Conservation (phyloP, 2,797 vertebrate species). For the Falco naumanni region DNA sequence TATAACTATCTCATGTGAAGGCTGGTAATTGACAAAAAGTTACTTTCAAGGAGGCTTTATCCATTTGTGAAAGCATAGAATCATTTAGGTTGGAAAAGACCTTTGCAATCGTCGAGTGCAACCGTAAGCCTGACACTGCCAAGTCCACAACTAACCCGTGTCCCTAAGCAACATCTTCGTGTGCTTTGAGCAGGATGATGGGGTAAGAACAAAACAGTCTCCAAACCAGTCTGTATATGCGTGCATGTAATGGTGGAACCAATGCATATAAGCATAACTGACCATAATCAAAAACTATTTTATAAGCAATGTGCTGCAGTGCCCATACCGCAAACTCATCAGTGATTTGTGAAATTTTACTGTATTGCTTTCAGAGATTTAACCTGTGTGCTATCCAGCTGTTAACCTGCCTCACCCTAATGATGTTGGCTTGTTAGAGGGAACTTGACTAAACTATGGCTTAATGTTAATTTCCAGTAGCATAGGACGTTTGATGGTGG, state of each 20-base stretch:
- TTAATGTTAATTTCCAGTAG: neutral
- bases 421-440: neutral
- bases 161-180: too few relatives aligned
- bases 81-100: too few relatives aligned
- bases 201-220: too few relatives aligned
- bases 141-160: too few relatives aligned
- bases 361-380: neutral
- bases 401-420: neutral
- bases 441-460: neutral
- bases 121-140: too few relatives aligned
- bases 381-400: neutral
- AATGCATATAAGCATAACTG: neutral
- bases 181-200: too few relatives aligned
- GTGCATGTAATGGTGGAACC: neutral
- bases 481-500: neutral
- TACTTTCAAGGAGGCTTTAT: neutral
- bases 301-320: neutral
- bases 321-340: neutral
- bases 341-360: neutral
- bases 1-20: neutral
- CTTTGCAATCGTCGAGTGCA: too few relatives aligned
- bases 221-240: too few relatives aligned
- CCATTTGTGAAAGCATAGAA: neutral
- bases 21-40: neutral
- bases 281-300: neutral